phyloP scores from a whole-genome alignment of 2,797 vertebrate genomes.

The Darevskia nairensis region DNA sequence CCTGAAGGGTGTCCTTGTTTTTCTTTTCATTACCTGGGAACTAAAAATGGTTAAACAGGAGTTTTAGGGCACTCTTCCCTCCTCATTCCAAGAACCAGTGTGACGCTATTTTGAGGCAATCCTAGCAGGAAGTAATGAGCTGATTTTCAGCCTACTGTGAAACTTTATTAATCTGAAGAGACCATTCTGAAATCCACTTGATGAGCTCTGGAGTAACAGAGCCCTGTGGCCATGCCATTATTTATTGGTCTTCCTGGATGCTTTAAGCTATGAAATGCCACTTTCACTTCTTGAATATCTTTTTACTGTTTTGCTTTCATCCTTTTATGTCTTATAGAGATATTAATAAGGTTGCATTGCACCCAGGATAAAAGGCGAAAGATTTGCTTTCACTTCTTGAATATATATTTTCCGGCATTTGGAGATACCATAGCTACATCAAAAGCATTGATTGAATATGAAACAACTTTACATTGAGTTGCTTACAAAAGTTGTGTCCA shows the following conservation, averaged over 20 bases:
- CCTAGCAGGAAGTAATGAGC: constrained; percentile 67
- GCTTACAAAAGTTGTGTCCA: not conserved
- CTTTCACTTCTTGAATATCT: constrained; percentile 9
- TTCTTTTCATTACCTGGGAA: constrained; percentile 60
- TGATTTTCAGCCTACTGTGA: constrained; percentile 69
- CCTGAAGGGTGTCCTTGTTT: constrained; percentile 70
- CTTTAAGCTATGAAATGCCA: constrained; percentile 34
- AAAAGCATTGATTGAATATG: too few species aligned
- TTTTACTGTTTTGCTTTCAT: constrained; percentile 16
- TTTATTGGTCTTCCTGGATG: constrained; percentile 40
- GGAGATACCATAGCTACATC: too few species aligned
- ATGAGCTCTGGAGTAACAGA: constrained; percentile 53
- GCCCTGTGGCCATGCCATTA: constrained; percentile 44
- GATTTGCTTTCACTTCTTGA: too few species aligned
- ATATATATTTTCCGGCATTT: too few species aligned
- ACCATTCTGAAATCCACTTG: constrained; percentile 51
- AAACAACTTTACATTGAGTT: not conserved
- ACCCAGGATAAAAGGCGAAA: too few species aligned
- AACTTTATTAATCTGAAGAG: constrained; percentile 70
- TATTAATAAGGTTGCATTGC: too few species aligned
- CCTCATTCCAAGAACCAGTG: constrained; percentile 58
- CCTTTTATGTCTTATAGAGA: too few species aligned
- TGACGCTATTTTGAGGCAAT: constrained; percentile 59
- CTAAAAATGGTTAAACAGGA: constrained; percentile 51
- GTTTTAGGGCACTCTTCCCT: constrained; percentile 62